Conservation (phyloP, 2,113 vertebrate genomes). For the Pao palembangensis region DNA sequence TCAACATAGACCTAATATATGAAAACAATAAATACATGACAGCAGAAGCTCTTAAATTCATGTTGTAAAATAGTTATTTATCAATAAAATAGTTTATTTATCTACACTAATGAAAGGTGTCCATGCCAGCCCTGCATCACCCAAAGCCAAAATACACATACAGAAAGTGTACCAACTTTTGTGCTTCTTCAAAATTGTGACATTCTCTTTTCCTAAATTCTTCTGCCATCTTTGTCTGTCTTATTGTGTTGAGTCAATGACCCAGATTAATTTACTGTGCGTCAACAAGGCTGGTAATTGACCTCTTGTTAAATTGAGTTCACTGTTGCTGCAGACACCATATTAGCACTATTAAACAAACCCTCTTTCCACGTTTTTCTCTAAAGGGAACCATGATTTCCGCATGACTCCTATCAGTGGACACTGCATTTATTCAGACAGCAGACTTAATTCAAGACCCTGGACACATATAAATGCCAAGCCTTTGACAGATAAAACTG, state of each 20-base stretch:
- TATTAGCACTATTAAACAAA: background rate
- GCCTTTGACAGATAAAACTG: slow-evolving; percentile 5
- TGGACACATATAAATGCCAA: background rate
- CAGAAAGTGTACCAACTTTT: no score
- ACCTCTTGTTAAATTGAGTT: slow-evolving; percentile 27
- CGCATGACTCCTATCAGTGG: slow-evolving; percentile 21
- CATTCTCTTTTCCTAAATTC: background rate
- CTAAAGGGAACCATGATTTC: slow-evolving; percentile 6
- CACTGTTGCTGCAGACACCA: slow-evolving; percentile 13
- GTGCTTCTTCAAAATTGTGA: background rate
- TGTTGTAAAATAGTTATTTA: no score
- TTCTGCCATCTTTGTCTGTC: background rate
- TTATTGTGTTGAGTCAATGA: background rate
- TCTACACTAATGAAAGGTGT: no score
- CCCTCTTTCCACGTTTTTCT: background rate
- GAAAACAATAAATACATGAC: no score
- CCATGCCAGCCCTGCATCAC: no score
- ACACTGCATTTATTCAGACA: slow-evolving; percentile 19
- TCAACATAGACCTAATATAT: no score
- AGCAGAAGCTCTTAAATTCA: no score
- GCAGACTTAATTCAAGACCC: background rate
- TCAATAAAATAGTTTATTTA: no score
- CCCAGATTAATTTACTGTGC: no score
- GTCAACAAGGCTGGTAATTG: background rate
- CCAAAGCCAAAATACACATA: no score